A percentile compares a stretch with the other conserved stretches of the same genome.
Evolutionary conservation across 2,113 vertebrate species (phyloP).

Genomic region (Aspiorhynchus laticeps): DNA sequence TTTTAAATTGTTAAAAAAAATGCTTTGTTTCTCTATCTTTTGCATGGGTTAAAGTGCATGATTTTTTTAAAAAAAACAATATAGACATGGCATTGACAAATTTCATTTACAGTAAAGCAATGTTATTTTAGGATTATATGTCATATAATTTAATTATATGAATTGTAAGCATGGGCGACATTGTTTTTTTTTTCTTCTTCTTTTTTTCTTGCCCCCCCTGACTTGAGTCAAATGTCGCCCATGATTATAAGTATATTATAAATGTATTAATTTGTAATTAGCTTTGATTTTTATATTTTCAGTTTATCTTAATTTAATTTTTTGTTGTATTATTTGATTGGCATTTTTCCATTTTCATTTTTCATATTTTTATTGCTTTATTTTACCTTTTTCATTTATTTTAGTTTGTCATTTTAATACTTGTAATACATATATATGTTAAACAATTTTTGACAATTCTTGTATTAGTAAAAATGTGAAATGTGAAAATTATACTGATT

Average conservation of each 20-base stretch:
- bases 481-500: neutral
- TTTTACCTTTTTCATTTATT: neutral
- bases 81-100: neutral
- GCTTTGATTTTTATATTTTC: neutral
- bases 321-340: neutral
- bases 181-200: too few species aligned
- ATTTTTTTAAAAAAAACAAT: neutral
- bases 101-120: neutral
- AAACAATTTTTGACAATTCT: neutral
- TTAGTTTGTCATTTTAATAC: neutral
- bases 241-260: neutral
- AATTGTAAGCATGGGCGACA: too few species aligned
- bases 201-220: too few species aligned
- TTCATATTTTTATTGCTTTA: neutral
- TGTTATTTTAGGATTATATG: neutral
- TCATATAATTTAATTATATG: neutral
- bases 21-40: neutral
- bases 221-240: too few species aligned
- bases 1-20: conserved; percentile 19
- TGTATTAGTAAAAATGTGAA: neutral
- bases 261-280: too few species aligned
- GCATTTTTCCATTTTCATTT: neutral
- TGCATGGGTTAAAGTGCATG: neutral
- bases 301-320: neutral
- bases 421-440: too few species aligned